A percentile compares a stretch with the other conserved stretches of the same genome.
These are phyloP conservation scores for Eidolon dupreanum DNA, from an alignment of 2,797 vertebrate species.

Conservation along the genomic window DNA sequence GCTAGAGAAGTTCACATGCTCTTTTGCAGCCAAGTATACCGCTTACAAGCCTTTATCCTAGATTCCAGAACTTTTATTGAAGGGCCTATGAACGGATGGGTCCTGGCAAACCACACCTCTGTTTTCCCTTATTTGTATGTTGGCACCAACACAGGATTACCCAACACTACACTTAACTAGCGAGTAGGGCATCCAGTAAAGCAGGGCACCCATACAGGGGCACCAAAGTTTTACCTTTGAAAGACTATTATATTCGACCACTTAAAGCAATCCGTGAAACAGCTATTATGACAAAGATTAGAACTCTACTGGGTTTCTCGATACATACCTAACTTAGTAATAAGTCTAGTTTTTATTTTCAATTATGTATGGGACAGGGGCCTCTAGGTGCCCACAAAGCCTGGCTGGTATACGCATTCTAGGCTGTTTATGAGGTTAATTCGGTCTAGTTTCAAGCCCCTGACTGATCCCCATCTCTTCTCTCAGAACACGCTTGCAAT, in stretches of 20 bases:
- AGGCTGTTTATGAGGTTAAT: neutral
- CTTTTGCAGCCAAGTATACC: neutral
- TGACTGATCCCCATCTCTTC: neutral
- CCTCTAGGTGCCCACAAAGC: neutral
- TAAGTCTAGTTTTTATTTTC: slow-evolving; percentile 16
- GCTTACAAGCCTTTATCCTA: neutral
- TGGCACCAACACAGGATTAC: neutral
- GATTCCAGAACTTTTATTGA: neutral
- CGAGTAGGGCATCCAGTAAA: neutral
- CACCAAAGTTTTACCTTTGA: neutral
- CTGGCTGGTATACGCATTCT: neutral
- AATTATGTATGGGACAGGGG: neutral
- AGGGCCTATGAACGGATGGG: neutral
- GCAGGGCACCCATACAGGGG: neutral
- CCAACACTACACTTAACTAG: neutral
- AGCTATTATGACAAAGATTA: neutral
- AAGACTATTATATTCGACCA: neutral
- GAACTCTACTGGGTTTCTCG: neutral
- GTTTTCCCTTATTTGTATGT: neutral
- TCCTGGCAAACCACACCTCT: neutral
- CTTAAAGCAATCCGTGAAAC: neutral
- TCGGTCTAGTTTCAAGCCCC: neutral
- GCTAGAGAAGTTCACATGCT: neutral
- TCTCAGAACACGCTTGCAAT: neutral
- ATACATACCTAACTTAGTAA: neutral